Conservation (phyloP, 2,888 invertebrate genomes). For the Mechanitis mazaeus region DNA sequence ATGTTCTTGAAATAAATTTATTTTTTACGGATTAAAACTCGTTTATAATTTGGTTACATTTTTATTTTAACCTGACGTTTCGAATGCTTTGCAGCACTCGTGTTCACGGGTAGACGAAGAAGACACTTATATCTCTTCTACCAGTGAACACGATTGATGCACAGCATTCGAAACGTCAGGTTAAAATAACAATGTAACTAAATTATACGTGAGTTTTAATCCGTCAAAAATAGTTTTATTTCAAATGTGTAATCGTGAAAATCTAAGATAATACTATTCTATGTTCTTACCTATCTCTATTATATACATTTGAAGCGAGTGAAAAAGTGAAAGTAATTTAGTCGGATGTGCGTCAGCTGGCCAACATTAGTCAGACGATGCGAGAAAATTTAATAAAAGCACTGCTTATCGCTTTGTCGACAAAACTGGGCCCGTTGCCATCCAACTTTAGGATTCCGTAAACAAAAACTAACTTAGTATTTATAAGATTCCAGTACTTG, state of each 20-base stretch:
- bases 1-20: neutral
- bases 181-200: no score
- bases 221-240: no score
- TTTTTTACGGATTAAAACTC: neutral
- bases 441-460: slow-evolving; percentile 27
- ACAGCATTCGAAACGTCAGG: no score
- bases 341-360: slow-evolving; percentile 67
- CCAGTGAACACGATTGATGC: no score
- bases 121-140: neutral
- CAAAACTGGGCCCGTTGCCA: slow-evolving; percentile 33
- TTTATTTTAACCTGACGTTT: no score
- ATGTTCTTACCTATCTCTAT: slow-evolving; percentile 10
- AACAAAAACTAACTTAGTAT: slow-evolving; percentile 8
- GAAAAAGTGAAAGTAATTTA: slow-evolving; percentile 58
- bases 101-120: no score
- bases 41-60: no score
- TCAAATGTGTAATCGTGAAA: no score
- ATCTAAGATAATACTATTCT: no score
- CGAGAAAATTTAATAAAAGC: slow-evolving; percentile 74
- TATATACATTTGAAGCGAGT: slow-evolving; percentile 48
- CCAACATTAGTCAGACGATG: slow-evolving; percentile 69
- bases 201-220: no score
- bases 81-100: no score
- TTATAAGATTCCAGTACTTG: neutral
- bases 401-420: slow-evolving; percentile 53